Evolutionary conservation across 1,140 invertebrate species (phyloP).

Genomic region (Lerema accius): DNA sequence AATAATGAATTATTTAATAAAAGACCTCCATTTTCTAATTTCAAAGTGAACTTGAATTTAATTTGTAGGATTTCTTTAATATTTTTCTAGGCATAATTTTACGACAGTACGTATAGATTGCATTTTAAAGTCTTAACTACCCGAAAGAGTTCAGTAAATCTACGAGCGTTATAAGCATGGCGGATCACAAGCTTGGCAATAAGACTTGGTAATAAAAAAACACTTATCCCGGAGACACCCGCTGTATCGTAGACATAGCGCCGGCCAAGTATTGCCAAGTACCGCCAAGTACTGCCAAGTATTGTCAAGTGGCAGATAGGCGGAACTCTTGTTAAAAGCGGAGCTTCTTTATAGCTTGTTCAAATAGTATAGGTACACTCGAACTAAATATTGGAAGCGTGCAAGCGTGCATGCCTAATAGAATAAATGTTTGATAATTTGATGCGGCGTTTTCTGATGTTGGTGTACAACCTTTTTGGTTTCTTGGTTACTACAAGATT

Average conservation of each 20-base stretch:
- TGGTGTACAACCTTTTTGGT: no score
- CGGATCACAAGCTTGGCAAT: slow-evolving; percentile 17
- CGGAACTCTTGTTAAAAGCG: slow-evolving; percentile 8
- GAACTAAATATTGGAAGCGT: background rate
- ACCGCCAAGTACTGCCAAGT: background rate
- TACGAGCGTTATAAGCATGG: background rate
- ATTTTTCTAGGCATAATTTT: no score
- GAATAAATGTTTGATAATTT: no score
- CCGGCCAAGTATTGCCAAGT: slow-evolving; percentile 1
- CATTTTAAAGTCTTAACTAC: background rate
- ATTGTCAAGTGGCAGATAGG: slow-evolving; percentile 4
- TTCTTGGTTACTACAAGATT: no score
- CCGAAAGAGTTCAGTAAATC: background rate
- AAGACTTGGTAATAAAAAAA: slow-evolving; percentile 9
- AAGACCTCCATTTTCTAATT: no score
- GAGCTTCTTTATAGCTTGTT: background rate
- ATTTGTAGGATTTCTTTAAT: no score
- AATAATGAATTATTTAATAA: no score
- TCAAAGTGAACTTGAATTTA: no score
- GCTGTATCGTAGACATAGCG: background rate
- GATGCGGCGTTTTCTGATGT: no score
- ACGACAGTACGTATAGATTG: background rate
- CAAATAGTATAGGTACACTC: background rate
- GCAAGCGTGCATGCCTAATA: no score
- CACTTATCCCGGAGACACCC: slow-evolving; percentile 6